Percentiles rank a stretch among this genome's conserved stretches.
Conservation (phyloP, 2,888 invertebrate species). For the Cenopis cana region DNA sequence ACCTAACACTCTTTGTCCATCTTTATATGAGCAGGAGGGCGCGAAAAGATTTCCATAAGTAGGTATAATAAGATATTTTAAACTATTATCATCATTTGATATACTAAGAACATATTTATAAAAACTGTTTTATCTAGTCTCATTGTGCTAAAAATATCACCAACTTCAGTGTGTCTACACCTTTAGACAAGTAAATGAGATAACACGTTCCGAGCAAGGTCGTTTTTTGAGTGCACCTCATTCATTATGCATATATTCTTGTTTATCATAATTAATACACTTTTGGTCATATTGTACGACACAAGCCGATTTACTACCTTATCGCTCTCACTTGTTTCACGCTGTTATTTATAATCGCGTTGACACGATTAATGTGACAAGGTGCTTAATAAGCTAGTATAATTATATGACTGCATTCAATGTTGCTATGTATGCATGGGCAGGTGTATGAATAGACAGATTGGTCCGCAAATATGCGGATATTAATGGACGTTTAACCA, state of each 20-base stretch:
- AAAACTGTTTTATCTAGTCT: too few relatives aligned
- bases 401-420: not conserved
- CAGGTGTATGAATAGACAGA: conserved; percentile 16
- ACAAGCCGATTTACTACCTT: conserved; percentile 3
- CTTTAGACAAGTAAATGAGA: conserved; percentile 22
- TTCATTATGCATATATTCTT: conserved; percentile 30
- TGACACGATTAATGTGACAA: conserved; percentile 1
- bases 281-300: conserved; percentile 15
- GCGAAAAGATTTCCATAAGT: too few relatives aligned
- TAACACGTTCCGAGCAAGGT: conserved; percentile 24
- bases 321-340: conserved; percentile 1
- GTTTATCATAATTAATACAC: conserved; percentile 30
- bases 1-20: too few relatives aligned
- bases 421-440: not conserved
- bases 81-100: too few relatives aligned
- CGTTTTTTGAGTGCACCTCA: conserved; percentile 25
- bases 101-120: too few relatives aligned
- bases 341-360: not conserved
- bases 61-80: too few relatives aligned
- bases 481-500: not conserved
- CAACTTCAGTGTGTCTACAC: not conserved
- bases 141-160: not conserved
- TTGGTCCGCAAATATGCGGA: conserved; percentile 13
- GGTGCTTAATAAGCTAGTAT: not conserved
- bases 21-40: too few relatives aligned